Evolutionary conservation across 1,140 invertebrate species (phyloP), one percentile per base, ranked within the genome.

Genomic region (Ridgeia piscesae): DNA sequence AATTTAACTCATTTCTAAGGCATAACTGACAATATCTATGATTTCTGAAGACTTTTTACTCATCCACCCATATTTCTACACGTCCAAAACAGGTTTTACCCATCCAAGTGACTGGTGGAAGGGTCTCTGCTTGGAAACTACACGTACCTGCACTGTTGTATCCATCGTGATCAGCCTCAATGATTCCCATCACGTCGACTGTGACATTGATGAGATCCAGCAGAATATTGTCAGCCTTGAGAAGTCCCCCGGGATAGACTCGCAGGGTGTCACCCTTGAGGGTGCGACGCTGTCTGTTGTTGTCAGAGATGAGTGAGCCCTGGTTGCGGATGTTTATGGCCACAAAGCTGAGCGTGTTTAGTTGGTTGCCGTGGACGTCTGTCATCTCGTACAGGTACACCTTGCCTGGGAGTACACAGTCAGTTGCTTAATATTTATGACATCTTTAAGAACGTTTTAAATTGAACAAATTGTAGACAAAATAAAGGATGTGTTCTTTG

Each of bases 271-370:
- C 48, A 31, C 94, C 94, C 8, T 77, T 93, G 89, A 94, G 91
- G 58, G 92, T 92, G 21, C 94, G 94, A 33, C 92, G 90, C 21
- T 92, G 89, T 31, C 92, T 35, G 14, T 92, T 94, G 93, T 94
- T 95, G 92, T 94, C 91, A 92, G 94, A 94, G 6, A 93, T 92
- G 92, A 95, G 92, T 11, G 93, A 93, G 11, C 94, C 94, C 42
- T 93, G 92, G 93, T 95, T 95, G n/a, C 94, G 92, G 35, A 95
- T 94, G 92, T 93, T 93, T 48, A 95, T 94, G 34, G 94, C 92
- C 31, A 91, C 92, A 92, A 95, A 95, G 33, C 89, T 48, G 35
- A 95, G 93, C 31, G 92, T 92, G 93, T 94, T 94, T 33, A 94
- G 93, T 88, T 93, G 91, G 21, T 93, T 92, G n/a, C 94, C 93